A percentile compares a stretch with the other conserved stretches of the same genome.
Conservation (phyloP, 1,140 invertebrate species). For the Atta texana region DNA sequence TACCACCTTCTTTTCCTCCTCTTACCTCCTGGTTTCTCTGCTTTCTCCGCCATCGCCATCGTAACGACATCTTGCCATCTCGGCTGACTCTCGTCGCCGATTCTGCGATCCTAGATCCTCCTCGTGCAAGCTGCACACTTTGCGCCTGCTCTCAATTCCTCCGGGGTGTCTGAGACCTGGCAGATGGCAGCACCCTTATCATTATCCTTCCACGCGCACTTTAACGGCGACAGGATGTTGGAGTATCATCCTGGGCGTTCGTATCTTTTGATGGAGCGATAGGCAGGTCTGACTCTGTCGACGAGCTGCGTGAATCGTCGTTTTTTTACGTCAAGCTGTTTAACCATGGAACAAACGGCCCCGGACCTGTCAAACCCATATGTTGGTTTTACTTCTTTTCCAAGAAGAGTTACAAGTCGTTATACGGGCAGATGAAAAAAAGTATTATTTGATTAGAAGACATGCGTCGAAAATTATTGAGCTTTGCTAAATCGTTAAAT, state of each 20-base stretch:
- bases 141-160: constrained; percentile 62
- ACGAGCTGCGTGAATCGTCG: constrained; percentile 43
- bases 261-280: constrained; percentile 40
- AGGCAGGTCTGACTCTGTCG: constrained; percentile 28
- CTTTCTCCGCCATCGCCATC: constrained; percentile 52
- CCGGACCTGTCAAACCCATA: constrained; percentile 25
- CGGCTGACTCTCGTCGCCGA: constrained; percentile 54
- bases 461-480: neutral
- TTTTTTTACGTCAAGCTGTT: constrained; percentile 39
- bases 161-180: constrained; percentile 21
- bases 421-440: neutral
- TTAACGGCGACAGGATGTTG: constrained; percentile 25
- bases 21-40: constrained; percentile 51
- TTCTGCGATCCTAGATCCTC: constrained; percentile 47
- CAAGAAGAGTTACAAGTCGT: neutral
- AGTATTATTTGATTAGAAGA: neutral
- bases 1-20: constrained; percentile 38
- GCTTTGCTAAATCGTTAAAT: neutral
- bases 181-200: constrained; percentile 61
- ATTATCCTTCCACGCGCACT: constrained; percentile 22
- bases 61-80: constrained; percentile 51
- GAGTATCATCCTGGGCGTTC: constrained; percentile 20
- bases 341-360: constrained; percentile 21
- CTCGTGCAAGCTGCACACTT: constrained; percentile 40
- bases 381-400: constrained; percentile 17